Conservation (phyloP, 2,113 vertebrate genomes). For the Cephalopholis sonnerati region DNA sequence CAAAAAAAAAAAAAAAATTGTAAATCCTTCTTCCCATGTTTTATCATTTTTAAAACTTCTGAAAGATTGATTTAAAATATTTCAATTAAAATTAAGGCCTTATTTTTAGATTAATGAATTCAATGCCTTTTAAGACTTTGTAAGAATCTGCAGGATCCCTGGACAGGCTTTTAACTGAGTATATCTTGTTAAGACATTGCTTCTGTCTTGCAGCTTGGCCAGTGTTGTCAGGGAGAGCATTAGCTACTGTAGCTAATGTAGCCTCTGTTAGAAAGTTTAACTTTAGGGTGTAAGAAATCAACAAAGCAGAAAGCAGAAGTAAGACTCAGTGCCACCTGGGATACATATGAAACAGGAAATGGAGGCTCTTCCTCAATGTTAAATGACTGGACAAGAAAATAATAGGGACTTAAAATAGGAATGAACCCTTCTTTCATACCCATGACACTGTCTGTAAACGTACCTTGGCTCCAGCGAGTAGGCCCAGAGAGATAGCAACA, state of each 20-base stretch:
- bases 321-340: background rate
- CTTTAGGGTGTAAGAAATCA: background rate
- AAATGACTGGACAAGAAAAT: background rate
- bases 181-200: background rate
- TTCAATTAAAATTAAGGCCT: too few species aligned
- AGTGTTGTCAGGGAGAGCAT: background rate
- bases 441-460: background rate
- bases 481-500: conserved; percentile 91
- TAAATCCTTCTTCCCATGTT: too few species aligned
- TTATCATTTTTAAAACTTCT: too few species aligned
- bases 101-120: too few species aligned
- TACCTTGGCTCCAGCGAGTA: conserved; percentile 95
- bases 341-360: background rate
- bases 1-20: too few species aligned
- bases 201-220: background rate
- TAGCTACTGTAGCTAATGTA: background rate
- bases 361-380: background rate
- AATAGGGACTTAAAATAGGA: background rate
- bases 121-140: too few species aligned
- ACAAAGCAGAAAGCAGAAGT: conserved; percentile 1
- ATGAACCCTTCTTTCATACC: background rate
- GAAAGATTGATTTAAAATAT: too few species aligned
- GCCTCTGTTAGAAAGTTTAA: background rate
- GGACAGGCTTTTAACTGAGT: background rate
- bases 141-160: too few species aligned